phyloP scores from a whole-genome alignment of 92 coral and sea anemone species.

The Porites evermanni region DNA sequence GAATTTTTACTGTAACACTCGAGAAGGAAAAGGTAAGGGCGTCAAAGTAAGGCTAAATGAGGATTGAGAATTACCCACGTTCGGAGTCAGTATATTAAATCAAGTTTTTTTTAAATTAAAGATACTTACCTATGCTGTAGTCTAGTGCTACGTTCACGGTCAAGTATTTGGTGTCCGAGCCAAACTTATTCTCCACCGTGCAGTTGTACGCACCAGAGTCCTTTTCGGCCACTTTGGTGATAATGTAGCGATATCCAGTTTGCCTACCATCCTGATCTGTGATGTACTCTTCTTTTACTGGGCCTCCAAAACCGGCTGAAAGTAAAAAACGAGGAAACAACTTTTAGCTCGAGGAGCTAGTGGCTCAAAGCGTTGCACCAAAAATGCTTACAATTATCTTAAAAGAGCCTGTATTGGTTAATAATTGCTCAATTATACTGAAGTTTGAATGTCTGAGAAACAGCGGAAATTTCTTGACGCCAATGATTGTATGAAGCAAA shows the following conservation, averaged over 20 bases:
- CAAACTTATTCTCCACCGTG: slow-evolving; percentile 62
- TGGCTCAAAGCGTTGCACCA: too few species aligned
- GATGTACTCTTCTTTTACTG: slow-evolving; percentile 43
- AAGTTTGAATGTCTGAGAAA: too few species aligned
- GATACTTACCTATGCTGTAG: slow-evolving; percentile 18
- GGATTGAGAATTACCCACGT: not conserved
- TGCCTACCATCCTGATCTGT: slow-evolving; percentile 35
- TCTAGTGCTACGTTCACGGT: slow-evolving; percentile 51
- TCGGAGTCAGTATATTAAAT: not conserved
- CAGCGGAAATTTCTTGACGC: too few species aligned
- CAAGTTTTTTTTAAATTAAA: too few species aligned
- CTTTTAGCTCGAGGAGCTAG: too few species aligned
- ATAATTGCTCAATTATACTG: too few species aligned
- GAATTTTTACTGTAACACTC: too few species aligned
- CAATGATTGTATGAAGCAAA: too few species aligned
- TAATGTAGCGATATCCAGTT: slow-evolving; percentile 68
- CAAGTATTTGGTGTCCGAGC: slow-evolving; percentile 46
- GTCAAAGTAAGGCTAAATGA: too few species aligned
- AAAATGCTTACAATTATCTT: too few species aligned
- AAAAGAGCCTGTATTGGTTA: too few species aligned
- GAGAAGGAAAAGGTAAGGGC: too few species aligned
- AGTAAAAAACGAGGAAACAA: not conserved
- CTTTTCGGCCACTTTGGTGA: slow-evolving; percentile 57
- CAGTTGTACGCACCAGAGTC: slow-evolving; percentile 75
- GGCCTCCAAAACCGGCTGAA: slow-evolving; percentile 78